Base-by-base conservation (phyloP, 2,113 vertebrate genomes). In the Nycticebus coucang region DNA sequence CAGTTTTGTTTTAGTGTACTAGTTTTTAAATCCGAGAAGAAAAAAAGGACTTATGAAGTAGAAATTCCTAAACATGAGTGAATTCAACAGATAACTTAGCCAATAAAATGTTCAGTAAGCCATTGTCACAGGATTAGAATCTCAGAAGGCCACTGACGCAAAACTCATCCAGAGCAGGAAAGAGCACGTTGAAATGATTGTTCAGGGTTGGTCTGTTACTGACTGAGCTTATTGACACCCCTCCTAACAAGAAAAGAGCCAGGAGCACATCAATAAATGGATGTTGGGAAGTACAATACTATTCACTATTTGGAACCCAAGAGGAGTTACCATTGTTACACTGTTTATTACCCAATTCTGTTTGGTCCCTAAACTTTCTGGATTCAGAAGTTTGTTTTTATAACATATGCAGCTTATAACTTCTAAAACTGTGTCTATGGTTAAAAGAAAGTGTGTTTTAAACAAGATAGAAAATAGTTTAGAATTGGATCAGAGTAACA, bases 1-100 rank as follows among this genome's bases (percentile, higher is more conserved):
- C 8, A 89, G 45, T 64, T 4, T 95, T 93, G 0, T 62, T 79
- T 60, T 71, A 33, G 17, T 17, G 50, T 57, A 6, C 80, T 78
- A 45, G n/a, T 26, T 95, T 96, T 92, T 82, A 77, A 71, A 66
- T 90, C 21, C 88, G 10, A 92, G 78, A 33, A 64, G 37, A 22
- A 66, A 84, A 60, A 35, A 83, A 69, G 21, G 7, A 79, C 30
- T 71, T 89, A 19, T 80, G 69, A 90, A 87, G 14, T 26, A 71
- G 6, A 82, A 80, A 66, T 53, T 96, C 17, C 37, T 87, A 75
- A 64, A 89, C 22, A 37, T 55, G 24, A 33, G 11, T 57, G 50
- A 91, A 59, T 89, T 33, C 19, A 41, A 86, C 11, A 77, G 21
- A 89, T 68, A 82, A 74, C n/a, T 79, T 35, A 94, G 66, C 33